These are phyloP conservation scores for Glossophaga mutica DNA, from an alignment of 2,797 vertebrate species.

Conservation along the genomic window DNA sequence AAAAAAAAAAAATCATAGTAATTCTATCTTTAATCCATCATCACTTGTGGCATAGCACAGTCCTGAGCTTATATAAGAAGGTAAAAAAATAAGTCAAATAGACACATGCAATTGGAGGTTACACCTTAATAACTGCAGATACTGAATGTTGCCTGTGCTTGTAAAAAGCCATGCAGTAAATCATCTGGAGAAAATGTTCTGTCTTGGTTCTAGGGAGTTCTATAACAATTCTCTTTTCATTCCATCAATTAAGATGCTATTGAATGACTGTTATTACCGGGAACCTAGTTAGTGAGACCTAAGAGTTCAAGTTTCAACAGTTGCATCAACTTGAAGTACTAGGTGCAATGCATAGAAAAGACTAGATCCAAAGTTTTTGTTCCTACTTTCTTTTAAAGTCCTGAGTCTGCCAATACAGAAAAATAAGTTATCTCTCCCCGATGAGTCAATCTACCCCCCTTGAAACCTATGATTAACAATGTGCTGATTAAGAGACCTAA, in stretches of 20 bases:
- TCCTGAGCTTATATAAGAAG: background rate
- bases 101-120: slow-evolving; percentile 25
- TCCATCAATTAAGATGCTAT: background rate
- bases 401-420: background rate
- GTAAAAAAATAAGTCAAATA: background rate
- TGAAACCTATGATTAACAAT: background rate
- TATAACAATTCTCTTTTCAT: slow-evolving; percentile 18
- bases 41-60: background rate
- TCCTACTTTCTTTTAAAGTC: background rate
- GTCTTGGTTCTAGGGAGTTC: slow-evolving; percentile 3
- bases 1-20: background rate
- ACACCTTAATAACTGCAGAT: background rate
- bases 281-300: background rate
- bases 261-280: slow-evolving; percentile 21
- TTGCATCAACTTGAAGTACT: slow-evolving; percentile 23
- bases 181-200: slow-evolving; percentile 8
- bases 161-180: background rate
- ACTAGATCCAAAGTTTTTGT: background rate
- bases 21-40: slow-evolving; percentile 7
- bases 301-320: slow-evolving; percentile 24
- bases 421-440: background rate
- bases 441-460: background rate
- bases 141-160: background rate
- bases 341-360: slow-evolving; percentile 14
- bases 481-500: background rate